Evolutionary conservation across 2,797 vertebrate genomes (phyloP).

Genomic region (Phyllotis vaccarum): DNA sequence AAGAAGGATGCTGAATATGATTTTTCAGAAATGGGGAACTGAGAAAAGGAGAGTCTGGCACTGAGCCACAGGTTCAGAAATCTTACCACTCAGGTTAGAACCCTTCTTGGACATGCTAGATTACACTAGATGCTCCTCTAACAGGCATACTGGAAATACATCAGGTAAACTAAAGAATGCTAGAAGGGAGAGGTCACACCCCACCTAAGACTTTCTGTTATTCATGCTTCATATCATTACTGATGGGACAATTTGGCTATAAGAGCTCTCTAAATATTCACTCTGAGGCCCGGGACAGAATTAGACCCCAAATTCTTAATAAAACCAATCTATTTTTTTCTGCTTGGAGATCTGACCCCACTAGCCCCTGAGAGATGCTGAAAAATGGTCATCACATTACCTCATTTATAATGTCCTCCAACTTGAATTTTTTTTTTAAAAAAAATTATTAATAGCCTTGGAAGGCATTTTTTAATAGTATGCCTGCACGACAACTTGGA

Average conservation of each 20-base stretch:
- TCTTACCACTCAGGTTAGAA: background rate
- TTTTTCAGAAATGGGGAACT: background rate
- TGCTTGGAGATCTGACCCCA: background rate
- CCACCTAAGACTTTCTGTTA: background rate
- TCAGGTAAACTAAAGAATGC: background rate
- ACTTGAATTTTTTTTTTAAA: background rate
- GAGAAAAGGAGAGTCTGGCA: background rate
- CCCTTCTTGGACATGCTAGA: background rate
- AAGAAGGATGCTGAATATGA: background rate
- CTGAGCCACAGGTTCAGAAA: background rate
- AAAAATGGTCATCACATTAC: background rate
- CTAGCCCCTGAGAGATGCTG: background rate
- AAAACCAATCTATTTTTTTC: background rate
- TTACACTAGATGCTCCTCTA: background rate
- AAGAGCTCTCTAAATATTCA: background rate
- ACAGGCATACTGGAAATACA: background rate
- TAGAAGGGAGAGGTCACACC: no score
- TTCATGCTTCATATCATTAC: background rate
- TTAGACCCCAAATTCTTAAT: background rate
- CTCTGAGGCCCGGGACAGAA: background rate
- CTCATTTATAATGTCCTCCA: background rate
- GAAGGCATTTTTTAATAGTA: background rate
- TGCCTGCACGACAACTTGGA: background rate
- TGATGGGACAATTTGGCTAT: background rate
- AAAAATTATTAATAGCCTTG: background rate